Evolutionary conservation across 2,797 vertebrate species (phyloP).

Genomic region (Gadopsis bispinosus): DNA sequence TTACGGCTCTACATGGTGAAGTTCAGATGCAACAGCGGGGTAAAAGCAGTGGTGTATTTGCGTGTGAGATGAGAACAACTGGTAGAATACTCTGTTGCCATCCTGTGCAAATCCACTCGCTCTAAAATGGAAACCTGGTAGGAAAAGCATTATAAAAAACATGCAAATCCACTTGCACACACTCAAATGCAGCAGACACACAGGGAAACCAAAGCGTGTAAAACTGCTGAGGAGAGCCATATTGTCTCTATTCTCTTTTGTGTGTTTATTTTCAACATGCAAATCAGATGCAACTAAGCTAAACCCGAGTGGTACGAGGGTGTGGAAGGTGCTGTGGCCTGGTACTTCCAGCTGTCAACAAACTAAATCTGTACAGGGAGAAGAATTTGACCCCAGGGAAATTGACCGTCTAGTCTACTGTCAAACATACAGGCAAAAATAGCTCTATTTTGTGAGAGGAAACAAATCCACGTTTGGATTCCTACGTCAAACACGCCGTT

Average conservation of each 20-base stretch:
- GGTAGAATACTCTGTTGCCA: constrained; percentile 56
- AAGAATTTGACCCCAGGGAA: constrained; percentile 25
- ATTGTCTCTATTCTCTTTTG: constrained; percentile 58
- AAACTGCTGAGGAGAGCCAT: constrained; percentile 62
- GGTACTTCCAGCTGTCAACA: constrained; percentile 54
- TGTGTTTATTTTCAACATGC: constrained; percentile 72
- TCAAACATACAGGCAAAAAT: constrained; percentile 29
- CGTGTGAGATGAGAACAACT: constrained; percentile 56
- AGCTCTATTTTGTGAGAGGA: not conserved
- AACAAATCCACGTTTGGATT: constrained; percentile 43
- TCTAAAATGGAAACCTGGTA: constrained; percentile 68
- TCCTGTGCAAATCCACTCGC: constrained; percentile 66
- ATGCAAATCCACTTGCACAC: constrained; percentile 77
- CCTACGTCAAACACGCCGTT: constrained; percentile 33
- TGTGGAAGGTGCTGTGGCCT: constrained; percentile 35
- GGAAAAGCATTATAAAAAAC: constrained; percentile 67
- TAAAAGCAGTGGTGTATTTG: constrained; percentile 57
- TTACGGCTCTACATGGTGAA: constrained; percentile 26
- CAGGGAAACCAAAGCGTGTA: constrained; percentile 62
- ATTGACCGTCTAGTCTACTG: not conserved
- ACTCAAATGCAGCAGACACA: constrained; percentile 65
- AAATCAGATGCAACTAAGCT: constrained; percentile 76
- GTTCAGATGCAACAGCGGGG: constrained; percentile 37
- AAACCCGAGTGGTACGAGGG: constrained; percentile 47
- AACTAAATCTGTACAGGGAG: constrained; percentile 34